phyloP scores from a whole-genome alignment of 2,113 vertebrate species.

The Hemibagrus wyckioides region DNA sequence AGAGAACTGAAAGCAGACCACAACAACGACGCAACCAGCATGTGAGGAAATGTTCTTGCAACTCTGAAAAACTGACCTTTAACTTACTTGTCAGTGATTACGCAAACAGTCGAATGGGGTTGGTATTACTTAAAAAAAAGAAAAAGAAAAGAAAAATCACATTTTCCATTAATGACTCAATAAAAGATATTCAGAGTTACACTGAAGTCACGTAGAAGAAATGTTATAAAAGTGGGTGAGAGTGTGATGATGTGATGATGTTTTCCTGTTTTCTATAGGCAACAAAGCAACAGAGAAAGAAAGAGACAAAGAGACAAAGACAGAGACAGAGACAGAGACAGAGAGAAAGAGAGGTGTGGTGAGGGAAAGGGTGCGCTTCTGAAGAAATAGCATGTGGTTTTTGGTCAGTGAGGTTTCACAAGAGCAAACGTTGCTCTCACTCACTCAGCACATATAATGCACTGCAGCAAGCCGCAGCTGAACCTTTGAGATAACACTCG shows the following conservation, averaged over 20 bases:
- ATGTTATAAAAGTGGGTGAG: not conserved
- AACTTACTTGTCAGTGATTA: conserved; percentile 2
- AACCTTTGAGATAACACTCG: conserved; percentile 66
- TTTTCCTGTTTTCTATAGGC: conserved; percentile 14
- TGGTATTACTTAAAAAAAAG: not conserved
- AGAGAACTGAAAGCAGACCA: conserved; percentile 42
- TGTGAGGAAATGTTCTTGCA: conserved; percentile 27
- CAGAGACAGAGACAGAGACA: not conserved
- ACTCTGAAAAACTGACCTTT: conserved; percentile 30
- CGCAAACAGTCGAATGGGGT: not conserved
- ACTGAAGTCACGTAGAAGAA: not conserved
- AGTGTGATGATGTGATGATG: not conserved
- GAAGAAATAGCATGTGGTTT: conserved; percentile 72
- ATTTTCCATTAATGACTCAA: not conserved
- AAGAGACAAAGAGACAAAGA: not conserved
- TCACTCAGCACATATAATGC: conserved; percentile 71
- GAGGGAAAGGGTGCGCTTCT: conserved; percentile 54
- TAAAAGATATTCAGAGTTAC: not conserved
- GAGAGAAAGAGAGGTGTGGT: not conserved
- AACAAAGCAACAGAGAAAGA: conserved; percentile 11
- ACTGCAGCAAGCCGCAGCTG: conserved; percentile 68
- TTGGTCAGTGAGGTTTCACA: conserved; percentile 73
- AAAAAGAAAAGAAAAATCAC: not conserved
- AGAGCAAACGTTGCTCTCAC: conserved; percentile 71
- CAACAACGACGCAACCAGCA: conserved; percentile 21